Base-by-base conservation (phyloP, 2,888 invertebrate genomes). In the Halictus ligatus region DNA sequence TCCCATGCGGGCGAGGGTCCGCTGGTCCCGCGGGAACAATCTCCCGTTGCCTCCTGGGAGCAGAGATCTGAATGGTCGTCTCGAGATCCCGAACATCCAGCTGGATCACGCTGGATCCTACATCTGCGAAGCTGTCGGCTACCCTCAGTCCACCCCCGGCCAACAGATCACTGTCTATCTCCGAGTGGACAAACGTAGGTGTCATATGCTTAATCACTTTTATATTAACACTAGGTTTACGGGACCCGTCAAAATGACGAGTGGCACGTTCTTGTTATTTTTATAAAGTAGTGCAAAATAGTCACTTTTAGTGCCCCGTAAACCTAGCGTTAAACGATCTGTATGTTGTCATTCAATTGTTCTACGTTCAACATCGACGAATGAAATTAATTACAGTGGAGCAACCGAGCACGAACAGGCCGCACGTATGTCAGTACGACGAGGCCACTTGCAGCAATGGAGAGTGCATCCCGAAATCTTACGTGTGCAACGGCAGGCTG, bases 391-490 rank as follows among this genome's bases (percentile, higher is more conserved):
- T 67, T 3, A 7, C 80, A 95, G 95, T 93, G 81, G 92, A 93
- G 25, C 83, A 94, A 83, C 96, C 95, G 72, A 95, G 96, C 25
- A 94, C 95, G 40, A 96, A 95, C 80, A 96, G 96, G 86, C 95
- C 96, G 58, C 94, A 95, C 95, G 96, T 96, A 48, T 98, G 98
- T 91, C 96, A 95, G 71, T 95, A 96, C 60, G 96, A 97, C 84
- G 97, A 99, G 95, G 98, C 98, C 0, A 98, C 98, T 0, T 99
- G 99, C 94, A 97, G 97, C 86, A 99, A 98, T 93, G 98, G 98
- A 75, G 97, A 99, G 91, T 99, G 99, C 94, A 98, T 99, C 89
- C 96, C 97, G 0, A 98, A 97, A 94, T 95, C 96, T 29, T 96
- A 96, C 79, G 97, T 98, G 35, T 98, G 98, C 92, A 97, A 99